Percentiles rank a stretch among this genome's conserved stretches.
phyloP scores from a whole-genome alignment of 2,113 vertebrate species.

The Saiga tatarica region DNA sequence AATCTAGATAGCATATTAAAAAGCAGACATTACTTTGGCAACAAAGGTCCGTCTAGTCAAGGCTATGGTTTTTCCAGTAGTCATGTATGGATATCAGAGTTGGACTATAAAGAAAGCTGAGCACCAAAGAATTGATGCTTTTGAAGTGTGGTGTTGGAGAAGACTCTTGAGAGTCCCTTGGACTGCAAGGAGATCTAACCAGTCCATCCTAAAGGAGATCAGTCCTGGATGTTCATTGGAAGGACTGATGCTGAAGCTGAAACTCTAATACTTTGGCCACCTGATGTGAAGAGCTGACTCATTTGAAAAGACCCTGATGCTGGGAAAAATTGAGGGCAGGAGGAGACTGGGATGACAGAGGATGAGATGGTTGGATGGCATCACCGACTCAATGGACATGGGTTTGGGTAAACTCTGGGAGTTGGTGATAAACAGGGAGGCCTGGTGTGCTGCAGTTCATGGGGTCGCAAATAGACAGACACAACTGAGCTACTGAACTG shows the following conservation, averaged over 20 bases:
- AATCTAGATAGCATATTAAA: rapidly evolving
- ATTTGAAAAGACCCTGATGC: background rate
- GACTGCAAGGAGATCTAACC: background rate
- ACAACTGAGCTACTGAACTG: background rate
- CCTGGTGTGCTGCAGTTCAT: rapidly evolving
- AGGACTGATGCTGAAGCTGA: background rate
- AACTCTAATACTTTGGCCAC: background rate
- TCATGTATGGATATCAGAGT: background rate
- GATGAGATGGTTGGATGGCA: background rate
- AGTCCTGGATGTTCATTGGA: background rate
- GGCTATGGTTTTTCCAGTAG: background rate
- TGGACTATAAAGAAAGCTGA: background rate
- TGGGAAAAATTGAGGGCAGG: background rate
- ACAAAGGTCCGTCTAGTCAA: background rate
- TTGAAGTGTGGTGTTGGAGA: background rate
- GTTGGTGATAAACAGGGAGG: background rate
- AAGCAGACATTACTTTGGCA: no score
- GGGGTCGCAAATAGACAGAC: background rate
- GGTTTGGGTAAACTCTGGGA: background rate
- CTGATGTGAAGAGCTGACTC: background rate
- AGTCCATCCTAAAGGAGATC: background rate
- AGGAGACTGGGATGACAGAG: background rate
- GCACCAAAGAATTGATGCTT: background rate
- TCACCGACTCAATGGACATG: background rate
- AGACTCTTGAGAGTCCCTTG: background rate